Evolutionary conservation across 2,113 vertebrate genomes (phyloP).

Genomic region (Bubo blakistoni): DNA sequence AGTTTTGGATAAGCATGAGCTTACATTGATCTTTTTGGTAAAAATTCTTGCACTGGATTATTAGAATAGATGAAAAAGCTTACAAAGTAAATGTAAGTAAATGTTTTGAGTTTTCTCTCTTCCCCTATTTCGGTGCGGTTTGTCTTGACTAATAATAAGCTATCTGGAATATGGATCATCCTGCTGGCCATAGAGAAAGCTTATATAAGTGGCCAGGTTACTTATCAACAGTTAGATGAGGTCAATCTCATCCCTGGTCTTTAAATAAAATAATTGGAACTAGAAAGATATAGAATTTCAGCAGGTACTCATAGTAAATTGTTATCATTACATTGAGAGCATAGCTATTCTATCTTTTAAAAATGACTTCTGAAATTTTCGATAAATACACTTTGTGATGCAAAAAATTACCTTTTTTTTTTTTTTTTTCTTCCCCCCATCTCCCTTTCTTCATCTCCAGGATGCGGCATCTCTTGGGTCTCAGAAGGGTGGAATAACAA

Average conservation of each 20-base stretch:
- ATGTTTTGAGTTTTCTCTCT: not conserved
- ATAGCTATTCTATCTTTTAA: not conserved
- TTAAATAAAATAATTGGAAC: not conserved
- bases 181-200: not conserved
- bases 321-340: not conserved
- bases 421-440: fast-evolving
- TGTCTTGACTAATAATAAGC: not conserved
- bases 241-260: not conserved
- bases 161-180: not conserved
- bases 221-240: not conserved
- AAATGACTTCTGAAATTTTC: not conserved
- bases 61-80: not conserved
- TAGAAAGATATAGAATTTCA: not conserved
- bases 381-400: not conserved
- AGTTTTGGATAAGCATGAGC: not conserved
- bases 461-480: slow-evolving; percentile 95
- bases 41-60: not conserved
- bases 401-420: not conserved
- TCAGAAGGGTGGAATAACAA: slow-evolving; percentile 96
- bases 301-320: not conserved
- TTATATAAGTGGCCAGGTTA: not conserved
- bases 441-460: slow-evolving; percentile 60
- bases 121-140: not conserved
- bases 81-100: not conserved
- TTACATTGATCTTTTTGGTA: not conserved